phyloP scores from a whole-genome alignment of 1,140 invertebrate species.

The Brachionus rubens region DNA sequence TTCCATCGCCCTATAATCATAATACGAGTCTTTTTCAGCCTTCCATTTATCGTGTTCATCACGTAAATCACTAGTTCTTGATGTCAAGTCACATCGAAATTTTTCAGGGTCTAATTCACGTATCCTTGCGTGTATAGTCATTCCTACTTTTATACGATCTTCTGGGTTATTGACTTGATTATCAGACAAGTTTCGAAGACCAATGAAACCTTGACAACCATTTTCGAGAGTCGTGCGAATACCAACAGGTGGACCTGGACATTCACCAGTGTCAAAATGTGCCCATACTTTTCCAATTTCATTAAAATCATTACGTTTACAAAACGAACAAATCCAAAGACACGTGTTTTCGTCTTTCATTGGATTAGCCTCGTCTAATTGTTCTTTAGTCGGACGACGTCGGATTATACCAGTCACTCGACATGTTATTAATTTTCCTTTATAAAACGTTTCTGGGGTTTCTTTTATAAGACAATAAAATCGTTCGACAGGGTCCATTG shows the following conservation, averaged over 20 bases:
- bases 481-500: slow-evolving; percentile 77
- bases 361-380: slow-evolving; percentile 89
- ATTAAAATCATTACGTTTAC: slow-evolving; percentile 62
- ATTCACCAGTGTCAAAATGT: slow-evolving; percentile 90
- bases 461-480: slow-evolving; percentile 96
- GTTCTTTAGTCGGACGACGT: slow-evolving; percentile 82
- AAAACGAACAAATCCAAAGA: slow-evolving; percentile 95
- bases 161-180: slow-evolving; percentile 86
- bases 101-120: slow-evolving; percentile 90
- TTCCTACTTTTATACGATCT: slow-evolving; percentile 78
- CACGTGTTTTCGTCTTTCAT: slow-evolving; percentile 87
- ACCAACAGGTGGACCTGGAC: slow-evolving; percentile 89
- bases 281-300: slow-evolving; percentile 73
- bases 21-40: slow-evolving; percentile 81
- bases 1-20: slow-evolving; percentile 81
- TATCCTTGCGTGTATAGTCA: slow-evolving; percentile 87
- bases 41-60: slow-evolving; percentile 88
- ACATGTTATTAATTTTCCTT: slow-evolving; percentile 68
- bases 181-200: slow-evolving; percentile 90
- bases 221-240: slow-evolving; percentile 86
- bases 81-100: slow-evolving; percentile 89
- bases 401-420: slow-evolving; percentile 65
- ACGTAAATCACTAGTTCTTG: slow-evolving; percentile 82
- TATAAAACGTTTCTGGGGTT: slow-evolving; percentile 87
- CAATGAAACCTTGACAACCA: slow-evolving; percentile 87